phyloP scores from a whole-genome alignment of 2,797 vertebrate genomes.

The Cetoscarus ocellatus region DNA sequence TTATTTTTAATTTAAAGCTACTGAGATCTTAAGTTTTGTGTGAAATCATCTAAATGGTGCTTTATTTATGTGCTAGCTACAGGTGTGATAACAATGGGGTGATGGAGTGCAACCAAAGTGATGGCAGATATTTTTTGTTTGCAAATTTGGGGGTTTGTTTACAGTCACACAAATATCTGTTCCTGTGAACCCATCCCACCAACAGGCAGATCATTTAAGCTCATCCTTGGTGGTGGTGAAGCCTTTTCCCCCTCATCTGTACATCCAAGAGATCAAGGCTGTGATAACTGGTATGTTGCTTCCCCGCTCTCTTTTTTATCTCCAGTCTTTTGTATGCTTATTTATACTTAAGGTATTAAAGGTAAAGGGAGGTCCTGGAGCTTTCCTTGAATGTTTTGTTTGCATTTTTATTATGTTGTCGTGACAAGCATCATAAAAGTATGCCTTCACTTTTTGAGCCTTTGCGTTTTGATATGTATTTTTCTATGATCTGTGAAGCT shows the following conservation, averaged over 20 bases:
- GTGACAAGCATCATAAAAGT: conserved; percentile 26
- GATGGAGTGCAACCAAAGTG: not conserved
- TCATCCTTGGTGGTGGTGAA: conserved; percentile 28
- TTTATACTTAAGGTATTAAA: conserved; percentile 62
- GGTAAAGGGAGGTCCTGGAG: conserved; percentile 33
- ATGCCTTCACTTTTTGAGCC: conserved; percentile 62
- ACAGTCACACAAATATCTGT: not conserved
- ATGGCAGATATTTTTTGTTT: not conserved
- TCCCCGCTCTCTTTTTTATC: conserved; percentile 53
- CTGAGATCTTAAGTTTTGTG: not conserved
- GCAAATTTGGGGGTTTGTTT: not conserved
- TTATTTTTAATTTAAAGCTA: not conserved
- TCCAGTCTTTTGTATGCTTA: conserved; percentile 67
- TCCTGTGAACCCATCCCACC: not conserved
- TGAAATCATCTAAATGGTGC: conserved; percentile 1
- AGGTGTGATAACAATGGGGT: not conserved
- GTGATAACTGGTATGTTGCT: conserved; percentile 45
- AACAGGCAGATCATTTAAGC: conserved; percentile 4
- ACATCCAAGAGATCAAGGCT: conserved; percentile 38
- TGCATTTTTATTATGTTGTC: conserved; percentile 33
- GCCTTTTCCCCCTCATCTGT: conserved; percentile 42
- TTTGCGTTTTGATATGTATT: conserved; percentile 61
- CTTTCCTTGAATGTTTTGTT: conserved; percentile 62
- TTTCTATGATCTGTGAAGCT: conserved; percentile 46
- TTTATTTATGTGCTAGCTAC: not conserved